Evolutionary conservation across 2,113 vertebrate species (phyloP).

Genomic region (Corapipo altera): DNA sequence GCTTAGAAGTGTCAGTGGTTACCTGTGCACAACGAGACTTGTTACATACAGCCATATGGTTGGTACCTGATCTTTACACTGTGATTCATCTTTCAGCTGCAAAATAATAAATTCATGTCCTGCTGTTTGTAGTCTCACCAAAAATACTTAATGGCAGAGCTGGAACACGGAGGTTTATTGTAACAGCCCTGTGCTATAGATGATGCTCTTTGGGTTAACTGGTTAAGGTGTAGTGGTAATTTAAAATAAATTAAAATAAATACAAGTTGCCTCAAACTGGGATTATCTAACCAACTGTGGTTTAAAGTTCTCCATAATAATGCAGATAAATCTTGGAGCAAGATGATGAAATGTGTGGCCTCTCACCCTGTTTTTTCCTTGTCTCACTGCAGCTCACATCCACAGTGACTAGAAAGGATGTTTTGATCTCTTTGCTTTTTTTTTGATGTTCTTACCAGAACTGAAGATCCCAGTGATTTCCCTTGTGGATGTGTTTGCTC

Average conservation of each 20-base stretch:
- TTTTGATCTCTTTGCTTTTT: background rate
- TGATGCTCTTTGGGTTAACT: background rate
- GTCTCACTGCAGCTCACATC: background rate
- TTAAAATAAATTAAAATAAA: conserved; percentile 65
- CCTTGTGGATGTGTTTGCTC: background rate
- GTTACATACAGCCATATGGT: background rate
- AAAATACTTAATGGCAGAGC: background rate
- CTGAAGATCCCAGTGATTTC: background rate
- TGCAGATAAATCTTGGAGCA: background rate
- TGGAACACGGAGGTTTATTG: background rate
- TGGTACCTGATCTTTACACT: background rate
- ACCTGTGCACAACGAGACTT: background rate
- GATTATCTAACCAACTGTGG: background rate
- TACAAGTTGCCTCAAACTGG: background rate
- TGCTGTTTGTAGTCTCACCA: background rate
- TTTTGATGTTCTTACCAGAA: background rate
- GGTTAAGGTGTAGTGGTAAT: background rate
- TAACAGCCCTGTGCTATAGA: background rate
- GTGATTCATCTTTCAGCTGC: conserved; percentile 9
- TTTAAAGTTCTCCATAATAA: background rate
- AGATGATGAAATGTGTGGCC: background rate
- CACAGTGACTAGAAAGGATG: background rate
- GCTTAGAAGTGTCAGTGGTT: background rate
- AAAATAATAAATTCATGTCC: conserved; percentile 8
- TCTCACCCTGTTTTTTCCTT: background rate